These are phyloP conservation scores for Loriculus beryllinus DNA, from an alignment of 2,797 vertebrate genomes.

Conservation along the genomic window DNA sequence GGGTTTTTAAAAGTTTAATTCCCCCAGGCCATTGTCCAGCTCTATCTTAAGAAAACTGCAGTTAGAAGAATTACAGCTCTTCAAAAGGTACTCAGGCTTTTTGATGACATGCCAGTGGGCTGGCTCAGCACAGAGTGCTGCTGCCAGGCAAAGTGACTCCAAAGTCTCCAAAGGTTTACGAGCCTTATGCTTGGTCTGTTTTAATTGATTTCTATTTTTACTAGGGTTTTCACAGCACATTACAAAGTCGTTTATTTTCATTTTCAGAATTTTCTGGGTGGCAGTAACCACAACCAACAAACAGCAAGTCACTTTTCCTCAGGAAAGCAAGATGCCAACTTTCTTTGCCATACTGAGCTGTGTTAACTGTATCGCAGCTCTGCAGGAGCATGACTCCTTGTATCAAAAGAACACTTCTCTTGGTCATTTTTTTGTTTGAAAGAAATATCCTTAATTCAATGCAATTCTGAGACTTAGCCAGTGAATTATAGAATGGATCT, in stretches of 20 bases:
- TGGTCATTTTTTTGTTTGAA: slow-evolving; percentile 3
- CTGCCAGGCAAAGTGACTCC: background rate
- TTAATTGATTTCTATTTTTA: slow-evolving; percentile 23
- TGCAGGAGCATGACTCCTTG: background rate
- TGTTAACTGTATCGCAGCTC: background rate
- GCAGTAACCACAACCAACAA: background rate
- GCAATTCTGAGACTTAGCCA: background rate
- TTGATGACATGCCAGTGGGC: background rate
- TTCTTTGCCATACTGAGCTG: background rate
- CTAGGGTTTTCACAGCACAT: background rate
- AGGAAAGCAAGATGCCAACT: background rate
- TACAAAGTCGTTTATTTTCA: background rate
- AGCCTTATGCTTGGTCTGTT: background rate
- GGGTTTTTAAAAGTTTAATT: background rate
- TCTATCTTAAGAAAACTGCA: background rate
- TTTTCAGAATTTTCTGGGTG: background rate
- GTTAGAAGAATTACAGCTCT: background rate
- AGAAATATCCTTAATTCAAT: background rate
- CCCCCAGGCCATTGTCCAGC: background rate
- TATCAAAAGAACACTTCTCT: background rate
- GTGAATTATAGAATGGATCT: background rate
- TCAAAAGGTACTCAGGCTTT: accelerated
- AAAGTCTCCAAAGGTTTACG: background rate
- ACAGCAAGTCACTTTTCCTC: background rate
- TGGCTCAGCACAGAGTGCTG: background rate